Conservation (phyloP, 2,888 invertebrate species). For the Pristionchus exspectatus region DNA sequence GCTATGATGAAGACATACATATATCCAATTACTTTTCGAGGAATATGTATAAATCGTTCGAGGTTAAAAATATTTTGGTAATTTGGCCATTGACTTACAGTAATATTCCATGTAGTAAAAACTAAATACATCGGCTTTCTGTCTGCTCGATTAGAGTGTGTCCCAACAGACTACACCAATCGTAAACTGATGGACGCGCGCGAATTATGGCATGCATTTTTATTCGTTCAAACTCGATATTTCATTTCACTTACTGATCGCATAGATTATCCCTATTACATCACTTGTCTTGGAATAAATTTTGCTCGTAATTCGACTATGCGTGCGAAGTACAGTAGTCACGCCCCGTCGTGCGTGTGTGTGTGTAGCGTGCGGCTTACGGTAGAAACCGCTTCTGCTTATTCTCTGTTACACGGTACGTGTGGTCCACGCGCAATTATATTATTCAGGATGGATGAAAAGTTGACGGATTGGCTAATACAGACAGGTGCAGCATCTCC, state of each 20-base stretch:
- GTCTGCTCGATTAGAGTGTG: no score
- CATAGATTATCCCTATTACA: not conserved
- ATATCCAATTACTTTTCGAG: no score
- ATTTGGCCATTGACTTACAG: no score
- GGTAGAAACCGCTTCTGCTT: not conserved
- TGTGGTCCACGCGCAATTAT: not conserved
- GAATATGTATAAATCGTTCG: no score
- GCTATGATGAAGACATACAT: no score
- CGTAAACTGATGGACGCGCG: no score
- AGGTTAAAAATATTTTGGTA: no score
- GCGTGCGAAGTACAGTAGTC: not conserved
- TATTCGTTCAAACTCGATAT: no score
- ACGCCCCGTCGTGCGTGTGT: constrained; percentile 41
- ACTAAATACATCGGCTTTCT: no score
- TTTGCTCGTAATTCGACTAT: not conserved
- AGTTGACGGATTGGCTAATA: not conserved
- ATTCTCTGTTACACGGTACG: not conserved
- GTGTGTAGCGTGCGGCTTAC: constrained; percentile 5
- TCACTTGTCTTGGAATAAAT: not conserved
- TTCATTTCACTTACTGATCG: not conserved
- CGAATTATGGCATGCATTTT: no score
- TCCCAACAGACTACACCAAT: no score
- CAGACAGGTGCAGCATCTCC: not conserved
- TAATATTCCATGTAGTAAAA: no score
- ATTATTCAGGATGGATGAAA: constrained; percentile 20